Conservation (phyloP, 2,797 vertebrate genomes). For the Labeo calbasu region DNA sequence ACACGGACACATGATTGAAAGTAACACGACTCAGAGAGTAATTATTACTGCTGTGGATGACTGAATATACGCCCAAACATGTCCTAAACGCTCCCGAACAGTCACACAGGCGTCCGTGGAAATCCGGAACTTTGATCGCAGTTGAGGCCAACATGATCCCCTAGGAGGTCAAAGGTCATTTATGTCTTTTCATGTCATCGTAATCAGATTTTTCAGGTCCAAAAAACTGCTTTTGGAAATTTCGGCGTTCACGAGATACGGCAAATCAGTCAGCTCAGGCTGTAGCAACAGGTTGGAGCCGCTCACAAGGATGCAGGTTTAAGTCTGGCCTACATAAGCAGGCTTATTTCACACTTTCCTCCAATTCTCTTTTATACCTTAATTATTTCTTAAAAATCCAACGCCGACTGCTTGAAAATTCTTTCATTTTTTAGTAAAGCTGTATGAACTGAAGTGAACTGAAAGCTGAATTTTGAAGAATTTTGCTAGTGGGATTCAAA, state of each 20-base stretch:
- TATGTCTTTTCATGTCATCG: conserved; percentile 27
- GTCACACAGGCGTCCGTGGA: not conserved
- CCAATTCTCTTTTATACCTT: not conserved
- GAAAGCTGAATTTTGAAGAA: not conserved
- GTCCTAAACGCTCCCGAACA: conserved; percentile 15
- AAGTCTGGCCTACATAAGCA: not conserved
- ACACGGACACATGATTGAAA: conserved; percentile 17
- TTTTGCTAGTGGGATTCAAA: not conserved
- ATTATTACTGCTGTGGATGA: conserved; percentile 23
- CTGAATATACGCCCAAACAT: conserved; percentile 6
- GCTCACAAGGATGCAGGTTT: not conserved
- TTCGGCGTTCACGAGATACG: not conserved
- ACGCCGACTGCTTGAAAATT: not conserved
- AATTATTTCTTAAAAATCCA: not conserved
- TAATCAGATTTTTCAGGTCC: conserved; percentile 5
- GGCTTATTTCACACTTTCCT: not conserved
- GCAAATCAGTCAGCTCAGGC: not conserved
- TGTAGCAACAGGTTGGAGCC: conserved; percentile 19
- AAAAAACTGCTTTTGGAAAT: not conserved
- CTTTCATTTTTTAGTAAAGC: not conserved
- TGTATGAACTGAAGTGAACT: not conserved
- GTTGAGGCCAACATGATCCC: conserved; percentile 18
- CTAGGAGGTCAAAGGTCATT: conserved; percentile 49
- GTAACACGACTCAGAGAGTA: not conserved
- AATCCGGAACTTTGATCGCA: conserved; percentile 20